Evolutionary conservation across 2,113 vertebrate genomes (phyloP).

Genomic region (Gavialis gangeticus): DNA sequence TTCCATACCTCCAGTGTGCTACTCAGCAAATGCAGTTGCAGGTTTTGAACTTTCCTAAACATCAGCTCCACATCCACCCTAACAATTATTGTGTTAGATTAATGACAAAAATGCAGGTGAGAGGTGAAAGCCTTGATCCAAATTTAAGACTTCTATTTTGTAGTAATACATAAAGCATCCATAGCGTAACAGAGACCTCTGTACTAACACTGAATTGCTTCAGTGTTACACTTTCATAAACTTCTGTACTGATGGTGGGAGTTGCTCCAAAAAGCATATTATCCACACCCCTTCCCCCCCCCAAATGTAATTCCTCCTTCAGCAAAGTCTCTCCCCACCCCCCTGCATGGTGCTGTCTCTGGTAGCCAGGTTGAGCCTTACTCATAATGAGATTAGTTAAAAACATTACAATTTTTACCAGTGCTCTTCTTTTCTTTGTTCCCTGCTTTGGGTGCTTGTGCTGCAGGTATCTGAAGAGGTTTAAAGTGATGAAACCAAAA

Average conservation of each 20-base stretch:
- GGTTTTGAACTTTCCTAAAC: not conserved
- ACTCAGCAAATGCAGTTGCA: not conserved
- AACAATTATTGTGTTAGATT: accelerated
- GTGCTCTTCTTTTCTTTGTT: constrained; percentile 3
- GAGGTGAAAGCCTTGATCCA: not conserved
- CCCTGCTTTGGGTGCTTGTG: not conserved
- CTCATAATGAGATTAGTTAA: constrained; percentile 15
- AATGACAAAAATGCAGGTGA: not conserved
- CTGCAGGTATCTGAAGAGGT: constrained; percentile 94
- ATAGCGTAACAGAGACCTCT: not conserved
- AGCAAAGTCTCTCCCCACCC: not conserved
- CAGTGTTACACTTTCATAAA: constrained; percentile 33
- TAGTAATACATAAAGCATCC: not conserved
- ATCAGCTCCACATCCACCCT: not conserved
- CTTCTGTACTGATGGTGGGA: constrained; percentile 14
- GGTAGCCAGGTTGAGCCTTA: constrained; percentile 21
- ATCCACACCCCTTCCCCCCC: not conserved
- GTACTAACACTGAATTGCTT: not conserved
- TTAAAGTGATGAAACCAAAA: constrained; percentile 99
- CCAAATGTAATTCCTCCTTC: constrained; percentile 25
- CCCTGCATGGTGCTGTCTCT: constrained; percentile 25
- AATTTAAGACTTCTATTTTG: not conserved
- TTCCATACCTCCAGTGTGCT: not conserved
- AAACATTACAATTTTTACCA: not conserved
- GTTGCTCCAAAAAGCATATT: constrained; percentile 39